These are phyloP conservation scores for Pristionchus pacificus DNA, from an alignment of 1,140 invertebrate species.

Conservation along the genomic window DNA sequence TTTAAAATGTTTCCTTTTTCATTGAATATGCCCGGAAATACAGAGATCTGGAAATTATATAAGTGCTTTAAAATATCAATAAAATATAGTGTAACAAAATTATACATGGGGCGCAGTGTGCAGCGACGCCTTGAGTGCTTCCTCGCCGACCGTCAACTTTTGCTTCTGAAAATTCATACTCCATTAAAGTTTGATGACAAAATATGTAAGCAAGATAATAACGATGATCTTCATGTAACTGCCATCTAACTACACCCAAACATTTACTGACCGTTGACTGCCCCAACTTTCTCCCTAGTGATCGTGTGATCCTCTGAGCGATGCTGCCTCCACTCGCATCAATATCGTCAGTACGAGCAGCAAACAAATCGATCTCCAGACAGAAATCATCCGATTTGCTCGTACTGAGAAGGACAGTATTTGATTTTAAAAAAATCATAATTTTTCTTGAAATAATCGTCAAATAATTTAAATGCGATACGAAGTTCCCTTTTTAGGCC, in stretches of 20 bases:
- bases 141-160: background rate
- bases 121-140: background rate
- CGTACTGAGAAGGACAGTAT: conserved; percentile 16
- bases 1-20: too few species aligned
- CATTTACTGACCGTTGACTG: background rate
- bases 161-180: background rate
- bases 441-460: too few species aligned
- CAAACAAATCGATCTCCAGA: conserved; percentile 23
- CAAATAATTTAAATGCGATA: too few species aligned
- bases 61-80: too few species aligned
- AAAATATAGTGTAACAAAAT: too few species aligned
- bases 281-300: conserved; percentile 29
- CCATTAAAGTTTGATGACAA: background rate
- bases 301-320: conserved; percentile 22
- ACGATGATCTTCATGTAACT: too few species aligned
- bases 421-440: background rate
- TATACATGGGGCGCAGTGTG: background rate
- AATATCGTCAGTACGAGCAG: conserved; percentile 23
- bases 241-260: too few species aligned
- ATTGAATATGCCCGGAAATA: too few species aligned
- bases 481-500: too few species aligned
- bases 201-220: too few species aligned
- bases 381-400: conserved; percentile 25
- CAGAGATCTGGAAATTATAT: too few species aligned
- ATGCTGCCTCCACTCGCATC: conserved; percentile 20